Evolutionary conservation across 2,888 invertebrate genomes (phyloP), one percentile per base, ranked within the genome.

Genomic region (Branchipolynoe longqiensis): DNA sequence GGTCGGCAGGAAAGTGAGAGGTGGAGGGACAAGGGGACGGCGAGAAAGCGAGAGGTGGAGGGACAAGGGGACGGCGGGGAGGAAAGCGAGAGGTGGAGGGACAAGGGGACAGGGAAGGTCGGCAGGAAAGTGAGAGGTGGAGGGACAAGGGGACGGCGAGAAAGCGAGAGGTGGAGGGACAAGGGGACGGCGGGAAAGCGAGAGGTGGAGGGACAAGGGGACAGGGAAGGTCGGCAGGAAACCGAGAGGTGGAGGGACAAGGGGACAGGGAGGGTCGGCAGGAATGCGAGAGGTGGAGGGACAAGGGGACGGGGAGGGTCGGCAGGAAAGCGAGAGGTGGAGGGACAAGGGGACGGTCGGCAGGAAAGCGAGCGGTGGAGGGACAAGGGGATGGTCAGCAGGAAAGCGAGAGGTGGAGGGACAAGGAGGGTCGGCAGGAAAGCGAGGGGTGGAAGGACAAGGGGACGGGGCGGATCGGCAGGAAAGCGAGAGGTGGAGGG

Each of bases 1-100:
- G 62, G 62, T n/a, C n/a, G 62, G 62, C 12, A 62, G 62, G 62
- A 62, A 31, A 31, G 62, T 3, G 62, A 31, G 62, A 31, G 3
- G 12, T 28, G 62, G 62, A 25, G 8, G 14, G 28, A 28, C 28
- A 62, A 31, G 62, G 31, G 31, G 31, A 31, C 28, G 31, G 62
- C 3, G 31, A 14, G 25, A n/a, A 3, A 31, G 25, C 25, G 62
- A 31, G 14, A 31, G 18, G 25, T 14, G n/a, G 25, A 31, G 6
- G 31, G 28, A 28, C 2, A 14, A 31, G 14, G 2, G 18, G 4
- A 31, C 14, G 14, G 62, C 12, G 62, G 4, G n/a, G 25, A 25
- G 58, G 58, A n/a, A 58, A 25, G 58, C 14, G n/a, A 6, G 58
- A 25, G n/a, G n/a, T 6, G 58, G 14, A 58, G 14, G 4, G 31